These are phyloP conservation scores for Phyllostomus discolor DNA, from an alignment of 2,113 vertebrate species.

Conservation along the genomic window DNA sequence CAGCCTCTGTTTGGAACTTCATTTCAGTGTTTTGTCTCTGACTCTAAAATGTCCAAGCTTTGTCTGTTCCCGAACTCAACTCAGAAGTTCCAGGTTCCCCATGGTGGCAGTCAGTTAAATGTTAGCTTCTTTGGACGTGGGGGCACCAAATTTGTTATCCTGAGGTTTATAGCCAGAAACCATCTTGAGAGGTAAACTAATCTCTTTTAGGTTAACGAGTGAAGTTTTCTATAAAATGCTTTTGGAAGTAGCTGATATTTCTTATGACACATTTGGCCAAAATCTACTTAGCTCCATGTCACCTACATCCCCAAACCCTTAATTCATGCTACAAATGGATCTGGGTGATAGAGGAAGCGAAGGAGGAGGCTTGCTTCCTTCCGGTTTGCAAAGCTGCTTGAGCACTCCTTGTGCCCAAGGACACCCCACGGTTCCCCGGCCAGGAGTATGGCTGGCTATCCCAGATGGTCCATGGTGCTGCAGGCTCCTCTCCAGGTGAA, in stretches of 20 bases:
- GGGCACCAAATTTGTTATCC: background rate
- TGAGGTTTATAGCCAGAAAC: background rate
- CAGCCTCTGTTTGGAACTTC: background rate
- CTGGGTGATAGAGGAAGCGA: background rate
- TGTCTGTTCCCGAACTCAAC: background rate
- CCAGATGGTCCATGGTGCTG: background rate
- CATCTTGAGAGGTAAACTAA: background rate
- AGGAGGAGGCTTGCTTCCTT: background rate
- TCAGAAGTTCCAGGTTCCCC: background rate
- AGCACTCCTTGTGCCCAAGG: background rate
- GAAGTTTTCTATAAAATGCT: background rate
- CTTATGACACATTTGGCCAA: background rate
- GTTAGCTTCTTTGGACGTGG: background rate
- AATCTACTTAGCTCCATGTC: background rate
- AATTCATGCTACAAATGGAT: background rate
- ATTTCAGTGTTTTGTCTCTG: background rate
- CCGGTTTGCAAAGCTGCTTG: slow-evolving; percentile 25
- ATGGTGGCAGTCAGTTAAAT: background rate
- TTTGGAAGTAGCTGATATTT: slow-evolving; percentile 19
- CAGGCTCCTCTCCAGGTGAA: slow-evolving; percentile 6
- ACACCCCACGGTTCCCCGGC: background rate
- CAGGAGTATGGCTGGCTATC: background rate
- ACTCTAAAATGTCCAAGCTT: background rate
- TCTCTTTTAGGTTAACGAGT: background rate
- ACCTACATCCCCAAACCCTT: background rate